Evolutionary conservation across 2,797 vertebrate genomes (phyloP), one percentile per base, ranked within the genome.

Genomic region (Paratrypauchen microcephalus): DNA sequence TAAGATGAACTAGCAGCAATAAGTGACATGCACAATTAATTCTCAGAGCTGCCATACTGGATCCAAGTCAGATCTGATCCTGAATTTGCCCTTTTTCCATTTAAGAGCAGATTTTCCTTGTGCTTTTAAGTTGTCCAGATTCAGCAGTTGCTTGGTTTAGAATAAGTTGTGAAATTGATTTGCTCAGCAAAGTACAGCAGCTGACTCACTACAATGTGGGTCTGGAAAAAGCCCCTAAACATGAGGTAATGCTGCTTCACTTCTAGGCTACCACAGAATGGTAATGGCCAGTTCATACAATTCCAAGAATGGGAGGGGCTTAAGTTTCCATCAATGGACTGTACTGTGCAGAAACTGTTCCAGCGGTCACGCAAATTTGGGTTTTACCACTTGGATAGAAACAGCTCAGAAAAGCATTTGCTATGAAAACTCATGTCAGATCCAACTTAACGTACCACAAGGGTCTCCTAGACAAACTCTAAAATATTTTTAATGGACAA

Each of bases 161-260:
- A 65, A 19, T 12, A 28, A n/a, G 26, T 52, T 52, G 45, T 65
- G 63, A 65, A 66, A 54, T 66, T 32, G 50, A 21, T 55, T 66
- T 41, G 36, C 30, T 62, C 45, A 59, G 71, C 65, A 26, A 4
- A 36, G 21, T 56, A 23, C 32, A 54, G 50, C 54, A 39, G 56
- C 30, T 76, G 50, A 68, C 50, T 66, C 54, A 50, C 12, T n/a
- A 54, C 65, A 58, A 12, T 24, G 47, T 41, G n/a, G n/a, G 1
- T 24, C 48, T 75, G 45, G 74, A 77, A 73, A 50, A 30, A 55
- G 21, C 62, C 67, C 62, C 50, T 68, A 19, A 68, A 70, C 55
- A 66, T 81, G 80, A 83, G 5, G 68, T 70, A 71, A 81, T 75
- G 71, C 56, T 54, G 52, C 21, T 32, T 66, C 57, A 76, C 16